Percentiles rank a stretch among this genome's conserved stretches.
phyloP scores from a whole-genome alignment of 2,113 vertebrate genomes.

The Elachura formosa region DNA sequence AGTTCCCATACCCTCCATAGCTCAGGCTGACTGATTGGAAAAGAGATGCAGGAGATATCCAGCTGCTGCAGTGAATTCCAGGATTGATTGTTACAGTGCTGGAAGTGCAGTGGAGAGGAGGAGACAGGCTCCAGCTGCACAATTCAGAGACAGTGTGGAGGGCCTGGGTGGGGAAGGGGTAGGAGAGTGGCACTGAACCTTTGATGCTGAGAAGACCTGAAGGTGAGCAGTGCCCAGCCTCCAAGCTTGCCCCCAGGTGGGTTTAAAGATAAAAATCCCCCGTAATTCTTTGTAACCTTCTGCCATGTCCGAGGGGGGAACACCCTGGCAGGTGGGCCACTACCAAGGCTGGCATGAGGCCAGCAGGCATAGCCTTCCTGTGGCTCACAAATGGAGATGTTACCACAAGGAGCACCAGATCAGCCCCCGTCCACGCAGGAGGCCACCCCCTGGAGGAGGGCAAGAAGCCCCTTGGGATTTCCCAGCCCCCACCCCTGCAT shows the following conservation, averaged over 20 bases:
- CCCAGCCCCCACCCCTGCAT: not conserved
- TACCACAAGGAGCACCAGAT: not conserved
- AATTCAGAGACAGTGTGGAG: not conserved
- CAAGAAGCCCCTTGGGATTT: not conserved
- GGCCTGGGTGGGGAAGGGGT: rapidly evolving
- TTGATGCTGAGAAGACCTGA: not conserved
- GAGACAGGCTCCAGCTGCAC: not conserved
- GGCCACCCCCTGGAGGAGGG: rapidly evolving
- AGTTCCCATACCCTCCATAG: not conserved
- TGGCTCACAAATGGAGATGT: not conserved
- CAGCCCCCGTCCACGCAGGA: not conserved
- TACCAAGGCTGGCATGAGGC: not conserved
- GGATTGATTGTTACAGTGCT: not conserved
- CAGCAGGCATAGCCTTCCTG: not conserved
- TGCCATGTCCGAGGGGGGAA: not conserved
- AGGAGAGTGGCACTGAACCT: not conserved
- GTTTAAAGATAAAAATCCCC: not conserved
- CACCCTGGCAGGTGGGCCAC: not conserved
- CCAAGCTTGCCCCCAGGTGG: not conserved
- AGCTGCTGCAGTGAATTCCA: not conserved
- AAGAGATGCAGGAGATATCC: not conserved
- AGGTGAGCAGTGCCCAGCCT: not conserved
- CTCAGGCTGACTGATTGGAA: not conserved
- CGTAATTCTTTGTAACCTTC: not conserved
- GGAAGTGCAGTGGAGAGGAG: not conserved